A percentile compares a stretch with the other conserved stretches of the same genome.
These are phyloP conservation scores for Quadriops clusia DNA, from an alignment of 2,888 invertebrate genomes.

Conservation along the genomic window DNA sequence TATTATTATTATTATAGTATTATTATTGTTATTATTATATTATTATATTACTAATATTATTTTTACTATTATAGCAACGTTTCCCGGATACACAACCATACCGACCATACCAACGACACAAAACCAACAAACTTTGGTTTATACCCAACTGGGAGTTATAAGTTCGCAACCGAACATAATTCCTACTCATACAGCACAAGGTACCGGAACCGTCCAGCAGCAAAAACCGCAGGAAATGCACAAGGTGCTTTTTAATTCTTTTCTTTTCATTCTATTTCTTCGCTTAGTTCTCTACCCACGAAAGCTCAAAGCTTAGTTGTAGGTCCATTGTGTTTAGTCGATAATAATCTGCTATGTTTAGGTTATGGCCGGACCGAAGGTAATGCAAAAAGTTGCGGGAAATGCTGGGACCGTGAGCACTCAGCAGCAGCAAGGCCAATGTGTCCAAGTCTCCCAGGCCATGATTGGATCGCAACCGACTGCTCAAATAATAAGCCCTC, in stretches of 20 bases:
- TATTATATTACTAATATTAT: slow-evolving; percentile 4
- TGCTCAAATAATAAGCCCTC: slow-evolving; percentile 60
- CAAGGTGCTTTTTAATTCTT: slow-evolving; percentile 39
- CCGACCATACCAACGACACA: slow-evolving; percentile 68
- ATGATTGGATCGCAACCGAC: slow-evolving; percentile 53
- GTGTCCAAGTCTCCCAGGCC: slow-evolving; percentile 61
- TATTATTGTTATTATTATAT: too few species aligned
- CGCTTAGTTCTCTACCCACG: neutral
- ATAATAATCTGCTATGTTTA: too few species aligned
- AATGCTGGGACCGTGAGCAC: slow-evolving; percentile 35
- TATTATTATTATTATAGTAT: too few species aligned
- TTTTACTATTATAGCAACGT: slow-evolving; percentile 41
- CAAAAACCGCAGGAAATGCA: slow-evolving; percentile 54
- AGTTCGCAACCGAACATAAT: slow-evolving; percentile 57
- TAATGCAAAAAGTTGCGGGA: slow-evolving; percentile 42
- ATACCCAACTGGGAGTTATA: slow-evolving; percentile 57
- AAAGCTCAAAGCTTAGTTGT: too few species aligned
- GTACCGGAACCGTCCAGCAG: slow-evolving; percentile 36
- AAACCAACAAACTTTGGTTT: slow-evolving; percentile 63
- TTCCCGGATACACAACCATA: slow-evolving; percentile 67
- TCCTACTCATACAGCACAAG: slow-evolving; percentile 47
- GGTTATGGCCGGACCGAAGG: slow-evolving; percentile 40
- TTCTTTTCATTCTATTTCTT: neutral
- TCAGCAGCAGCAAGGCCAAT: slow-evolving; percentile 55
- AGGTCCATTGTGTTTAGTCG: too few species aligned